phyloP scores from a whole-genome alignment of 2,888 invertebrate species.

The Dryomyza anilis region DNA sequence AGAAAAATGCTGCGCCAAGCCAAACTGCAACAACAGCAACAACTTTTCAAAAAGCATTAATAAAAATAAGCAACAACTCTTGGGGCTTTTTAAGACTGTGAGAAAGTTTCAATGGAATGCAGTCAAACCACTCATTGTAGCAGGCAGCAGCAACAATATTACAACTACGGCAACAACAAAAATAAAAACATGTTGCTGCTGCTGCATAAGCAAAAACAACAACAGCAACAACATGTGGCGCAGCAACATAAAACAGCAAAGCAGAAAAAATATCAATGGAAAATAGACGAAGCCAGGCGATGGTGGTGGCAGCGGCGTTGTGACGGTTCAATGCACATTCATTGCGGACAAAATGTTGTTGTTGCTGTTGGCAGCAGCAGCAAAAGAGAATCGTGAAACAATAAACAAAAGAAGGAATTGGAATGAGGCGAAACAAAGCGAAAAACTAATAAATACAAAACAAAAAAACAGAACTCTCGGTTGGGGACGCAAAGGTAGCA shows the following conservation, averaged over 20 bases:
- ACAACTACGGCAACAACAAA: slow-evolving; percentile 24
- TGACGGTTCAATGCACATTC: slow-evolving; percentile 37
- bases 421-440: not conserved
- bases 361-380: not conserved
- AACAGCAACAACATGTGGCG: slow-evolving; percentile 28
- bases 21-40: slow-evolving; percentile 12
- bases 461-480: slow-evolving; percentile 1
- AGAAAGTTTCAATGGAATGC: slow-evolving; percentile 62
- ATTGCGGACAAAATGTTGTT: slow-evolving; percentile 3
- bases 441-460: not conserved
- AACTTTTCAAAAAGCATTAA: too few relatives aligned
- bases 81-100: slow-evolving; percentile 51
- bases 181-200: slow-evolving; percentile 24
- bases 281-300: slow-evolving; percentile 13
- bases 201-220: slow-evolving; percentile 32
- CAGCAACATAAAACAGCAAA: slow-evolving; percentile 33
- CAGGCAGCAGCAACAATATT: slow-evolving; percentile 29
- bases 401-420: not conserved
- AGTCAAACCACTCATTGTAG: slow-evolving; percentile 52
- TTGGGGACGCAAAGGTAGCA: too few relatives aligned
- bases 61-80: slow-evolving; percentile 25
- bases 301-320: not conserved
- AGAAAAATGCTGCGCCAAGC: slow-evolving; percentile 25
- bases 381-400: not conserved
- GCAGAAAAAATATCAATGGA: slow-evolving; percentile 11